These are phyloP conservation scores for Leptinotarsa juncta DNA, from an alignment of 2,888 invertebrate species.

Conservation along the genomic window DNA sequence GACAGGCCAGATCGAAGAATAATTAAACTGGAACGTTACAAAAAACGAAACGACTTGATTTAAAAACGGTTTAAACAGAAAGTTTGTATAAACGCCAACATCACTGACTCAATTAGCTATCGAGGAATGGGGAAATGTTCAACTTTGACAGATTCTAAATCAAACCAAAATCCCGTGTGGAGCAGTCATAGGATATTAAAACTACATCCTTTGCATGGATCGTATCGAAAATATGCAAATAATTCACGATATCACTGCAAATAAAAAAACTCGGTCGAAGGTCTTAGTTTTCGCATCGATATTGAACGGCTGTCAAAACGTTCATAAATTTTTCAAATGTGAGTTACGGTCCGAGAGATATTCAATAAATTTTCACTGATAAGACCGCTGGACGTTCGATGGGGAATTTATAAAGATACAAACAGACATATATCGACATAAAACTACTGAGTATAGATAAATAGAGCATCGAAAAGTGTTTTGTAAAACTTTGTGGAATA, in stretches of 20 bases:
- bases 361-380: constrained; percentile 31
- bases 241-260: constrained; percentile 6
- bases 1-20: no score
- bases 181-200: constrained; percentile 9
- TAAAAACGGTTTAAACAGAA: no score
- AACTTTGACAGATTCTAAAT: not conserved
- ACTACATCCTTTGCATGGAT: not conserved
- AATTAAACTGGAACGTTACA: no score
- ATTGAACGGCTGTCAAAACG: constrained; percentile 28
- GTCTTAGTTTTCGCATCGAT: constrained; percentile 19
- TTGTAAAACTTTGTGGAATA: no score
- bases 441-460: not conserved
- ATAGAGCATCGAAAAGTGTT: not conserved
- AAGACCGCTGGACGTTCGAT: constrained; percentile 27
- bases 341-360: constrained; percentile 18
- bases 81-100: no score
- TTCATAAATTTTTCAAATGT: constrained; percentile 28
- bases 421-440: constrained; percentile 14
- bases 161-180: not conserved
- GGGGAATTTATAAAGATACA: constrained; percentile 27
- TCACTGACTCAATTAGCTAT: not conserved
- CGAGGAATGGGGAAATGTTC: not conserved
- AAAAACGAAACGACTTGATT: no score
- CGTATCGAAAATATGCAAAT: constrained; percentile 11
- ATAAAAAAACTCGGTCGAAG: not conserved